A percentile compares a stretch with the other conserved stretches of the same genome.
Evolutionary conservation across 1,140 invertebrate genomes (phyloP).

Genomic region (Varroa destructor): DNA sequence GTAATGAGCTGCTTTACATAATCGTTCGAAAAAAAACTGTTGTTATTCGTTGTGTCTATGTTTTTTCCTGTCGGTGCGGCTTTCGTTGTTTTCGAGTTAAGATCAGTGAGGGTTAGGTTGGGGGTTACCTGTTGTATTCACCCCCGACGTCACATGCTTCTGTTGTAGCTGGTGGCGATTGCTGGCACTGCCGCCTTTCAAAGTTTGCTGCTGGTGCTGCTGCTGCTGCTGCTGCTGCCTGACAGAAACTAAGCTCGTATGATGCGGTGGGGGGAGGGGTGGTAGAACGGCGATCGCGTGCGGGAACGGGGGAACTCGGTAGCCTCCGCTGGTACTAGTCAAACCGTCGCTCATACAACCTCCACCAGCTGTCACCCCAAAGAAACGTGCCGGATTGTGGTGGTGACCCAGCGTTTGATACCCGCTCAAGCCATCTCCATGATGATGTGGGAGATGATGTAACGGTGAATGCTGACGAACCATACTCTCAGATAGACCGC

Average conservation of each 20-base stretch:
- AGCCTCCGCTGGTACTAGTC: not conserved
- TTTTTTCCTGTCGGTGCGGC: too few species aligned
- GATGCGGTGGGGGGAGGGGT: slow-evolving; percentile 3
- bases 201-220: too few species aligned
- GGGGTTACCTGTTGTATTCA: too few species aligned
- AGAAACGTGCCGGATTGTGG: slow-evolving; percentile 19
- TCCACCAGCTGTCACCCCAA: not conserved
- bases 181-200: too few species aligned
- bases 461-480: not conserved
- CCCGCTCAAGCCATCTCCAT: slow-evolving; percentile 2
- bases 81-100: too few species aligned
- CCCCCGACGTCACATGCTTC: too few species aligned
- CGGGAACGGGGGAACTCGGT: slow-evolving; percentile 5
- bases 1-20: too few species aligned
- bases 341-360: too few species aligned
- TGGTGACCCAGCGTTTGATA: slow-evolving; percentile 23
- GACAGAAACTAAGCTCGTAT: not conserved
- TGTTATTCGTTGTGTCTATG: too few species aligned
- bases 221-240: slow-evolving; percentile 8
- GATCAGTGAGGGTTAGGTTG: too few species aligned
- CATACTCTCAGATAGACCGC: slow-evolving; percentile 1
- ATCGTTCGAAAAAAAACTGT: too few species aligned
- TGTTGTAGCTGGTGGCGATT: too few species aligned
- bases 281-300: slow-evolving; percentile 19
- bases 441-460: not conserved